These are phyloP conservation scores for Myiotriccus ornatus DNA, from an alignment of 2,797 vertebrate species.

Conservation along the genomic window DNA sequence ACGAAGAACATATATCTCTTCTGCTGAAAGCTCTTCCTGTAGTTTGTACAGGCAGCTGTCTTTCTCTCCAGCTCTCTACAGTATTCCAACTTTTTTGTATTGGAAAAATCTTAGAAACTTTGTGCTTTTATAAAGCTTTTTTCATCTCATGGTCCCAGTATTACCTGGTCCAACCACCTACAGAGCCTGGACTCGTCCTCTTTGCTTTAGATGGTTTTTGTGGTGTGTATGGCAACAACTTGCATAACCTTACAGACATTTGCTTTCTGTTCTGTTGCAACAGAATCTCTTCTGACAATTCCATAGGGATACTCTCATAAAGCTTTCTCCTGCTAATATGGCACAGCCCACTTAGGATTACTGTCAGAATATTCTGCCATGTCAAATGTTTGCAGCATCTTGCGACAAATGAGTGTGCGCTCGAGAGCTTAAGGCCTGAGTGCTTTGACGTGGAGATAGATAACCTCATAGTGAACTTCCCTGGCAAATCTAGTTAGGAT, in stretches of 20 bases:
- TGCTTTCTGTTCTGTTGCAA: background rate
- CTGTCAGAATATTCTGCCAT: background rate
- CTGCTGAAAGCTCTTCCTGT: background rate
- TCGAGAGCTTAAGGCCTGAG: constrained; percentile 1
- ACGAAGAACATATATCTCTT: background rate
- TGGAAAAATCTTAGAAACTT: background rate
- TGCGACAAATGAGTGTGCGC: background rate
- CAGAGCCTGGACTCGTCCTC: background rate
- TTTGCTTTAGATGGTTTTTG: background rate
- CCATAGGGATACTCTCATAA: background rate
- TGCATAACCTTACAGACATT: background rate
- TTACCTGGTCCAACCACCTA: background rate
- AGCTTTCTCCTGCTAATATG: background rate
- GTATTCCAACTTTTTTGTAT: background rate
- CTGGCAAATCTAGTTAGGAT: background rate
- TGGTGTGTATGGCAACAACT: background rate
- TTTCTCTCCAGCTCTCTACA: background rate
- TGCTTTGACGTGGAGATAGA: background rate
- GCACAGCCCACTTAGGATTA: background rate
- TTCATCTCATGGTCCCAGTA: background rate
- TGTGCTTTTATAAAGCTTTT: background rate
- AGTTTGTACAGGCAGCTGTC: background rate
- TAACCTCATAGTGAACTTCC: background rate
- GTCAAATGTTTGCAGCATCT: constrained; percentile 11
- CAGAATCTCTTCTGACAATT: background rate